phyloP scores from a whole-genome alignment of 1,140 invertebrate genomes.

The Portunus trituberculatus region DNA sequence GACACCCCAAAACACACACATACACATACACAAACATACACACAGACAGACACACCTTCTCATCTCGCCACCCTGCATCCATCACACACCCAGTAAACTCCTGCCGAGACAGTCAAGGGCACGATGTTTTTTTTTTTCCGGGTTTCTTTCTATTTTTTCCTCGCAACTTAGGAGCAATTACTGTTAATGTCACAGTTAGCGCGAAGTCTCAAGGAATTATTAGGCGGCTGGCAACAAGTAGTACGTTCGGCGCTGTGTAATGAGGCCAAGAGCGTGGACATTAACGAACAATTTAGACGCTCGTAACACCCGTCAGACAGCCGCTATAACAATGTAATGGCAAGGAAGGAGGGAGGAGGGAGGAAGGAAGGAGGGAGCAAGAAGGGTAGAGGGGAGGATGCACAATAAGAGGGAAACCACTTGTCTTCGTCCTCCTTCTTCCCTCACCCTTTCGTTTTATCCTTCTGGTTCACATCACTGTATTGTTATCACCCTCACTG shows the following conservation, averaged over 20 bases:
- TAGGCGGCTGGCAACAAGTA: background rate
- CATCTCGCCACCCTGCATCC: no score
- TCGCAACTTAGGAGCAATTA: background rate
- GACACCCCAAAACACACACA: no score
- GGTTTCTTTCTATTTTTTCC: background rate
- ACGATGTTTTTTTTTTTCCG: background rate
- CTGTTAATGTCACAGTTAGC: background rate
- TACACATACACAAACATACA: no score
- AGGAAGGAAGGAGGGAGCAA: background rate
- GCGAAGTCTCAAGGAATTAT: background rate
- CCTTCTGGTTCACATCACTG: background rate
- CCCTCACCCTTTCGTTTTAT: background rate
- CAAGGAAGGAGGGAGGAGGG: background rate
- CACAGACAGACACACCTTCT: no score
- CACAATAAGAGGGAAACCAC: no score
- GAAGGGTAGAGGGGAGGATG: background rate
- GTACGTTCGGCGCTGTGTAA: background rate
- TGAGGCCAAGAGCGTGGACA: slow-evolving; percentile 33
- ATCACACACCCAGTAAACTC: no score
- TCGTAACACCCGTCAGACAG: slow-evolving; percentile 49
- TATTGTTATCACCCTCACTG: no score
- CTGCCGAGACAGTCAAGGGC: no score
- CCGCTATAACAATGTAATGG: slow-evolving; percentile 36
- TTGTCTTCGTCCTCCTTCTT: background rate
- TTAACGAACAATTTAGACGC: slow-evolving; percentile 35